Evolutionary conservation across 2,888 invertebrate species (phyloP), one percentile per base, ranked within the genome.

Genomic region (Ophioninae sp.): DNA sequence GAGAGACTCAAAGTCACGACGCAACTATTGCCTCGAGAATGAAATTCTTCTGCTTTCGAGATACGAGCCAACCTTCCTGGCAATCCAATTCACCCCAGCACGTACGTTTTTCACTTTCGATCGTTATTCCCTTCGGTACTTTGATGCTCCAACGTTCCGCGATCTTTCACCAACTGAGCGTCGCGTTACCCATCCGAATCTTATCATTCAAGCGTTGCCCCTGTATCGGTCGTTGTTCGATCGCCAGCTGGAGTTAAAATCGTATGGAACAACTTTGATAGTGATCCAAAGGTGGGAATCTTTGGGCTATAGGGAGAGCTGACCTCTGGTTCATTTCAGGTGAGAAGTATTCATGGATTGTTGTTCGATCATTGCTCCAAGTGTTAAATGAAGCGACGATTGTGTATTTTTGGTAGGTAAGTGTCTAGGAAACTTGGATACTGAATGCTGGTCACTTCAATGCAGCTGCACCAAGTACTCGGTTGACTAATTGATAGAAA

Each of bases 1-100:
- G 84, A 84, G 77, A 79, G 84, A 62, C 84, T 81, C 81, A 81
- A 81, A 81, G 82, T 84, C 84, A 84, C 82, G 79, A 79, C 68
- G 73, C 73, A 65, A 57, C 75, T 81, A 64, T 75, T 76, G 78
- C 73, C 78, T 61, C 56, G 57, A 78, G 67, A 74, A 79, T 64
- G 65, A 79, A 79, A 81, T 70, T 69, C 73, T 61, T 59, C 50
- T 61, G 67, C 65, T 72, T 56, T 50, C n/a, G 7, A 64, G 20
- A 41, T 30, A 30, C 72, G 56, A 57, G 57, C 44, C 73, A 59
- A 30, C 62, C 79, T 59, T 79, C 44, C 59, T 79, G 8, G 8
- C 84, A 79, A 84, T 79, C 77, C 59, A 82, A 79, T 79, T 77
- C 79, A 64, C 57, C 8, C 23, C 64, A 57, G 72, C 68, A 62